These are phyloP conservation scores for Lepus timidus DNA, from an alignment of 2,113 vertebrate genomes.

Conservation along the genomic window DNA sequence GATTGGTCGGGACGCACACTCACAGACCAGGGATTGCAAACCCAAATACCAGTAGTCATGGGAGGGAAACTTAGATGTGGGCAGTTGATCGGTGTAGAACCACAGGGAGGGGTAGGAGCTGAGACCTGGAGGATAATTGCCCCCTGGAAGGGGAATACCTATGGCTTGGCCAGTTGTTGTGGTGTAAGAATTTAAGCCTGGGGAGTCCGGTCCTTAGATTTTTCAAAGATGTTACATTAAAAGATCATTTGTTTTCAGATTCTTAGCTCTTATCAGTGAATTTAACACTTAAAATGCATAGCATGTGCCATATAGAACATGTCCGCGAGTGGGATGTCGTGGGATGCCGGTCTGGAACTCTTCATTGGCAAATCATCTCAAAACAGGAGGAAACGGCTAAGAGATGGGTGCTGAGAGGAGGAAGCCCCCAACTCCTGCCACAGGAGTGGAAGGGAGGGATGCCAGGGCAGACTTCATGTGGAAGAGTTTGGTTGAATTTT, in stretches of 20 bases:
- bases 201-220: neutral
- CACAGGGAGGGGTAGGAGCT: neutral
- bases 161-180: neutral
- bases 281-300: neutral
- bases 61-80: neutral
- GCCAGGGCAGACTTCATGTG: neutral
- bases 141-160: neutral
- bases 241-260: neutral
- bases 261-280: neutral
- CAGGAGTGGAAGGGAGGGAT: neutral
- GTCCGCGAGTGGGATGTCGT: neutral
- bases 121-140: neutral
- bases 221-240: neutral
- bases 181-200: neutral
- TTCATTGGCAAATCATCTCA: neutral
- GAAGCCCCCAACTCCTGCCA: neutral
- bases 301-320: neutral
- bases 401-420: neutral
- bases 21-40: neutral
- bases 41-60: neutral
- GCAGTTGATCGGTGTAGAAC: no score
- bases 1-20: neutral
- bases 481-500: neutral
- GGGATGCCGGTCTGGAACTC: neutral
- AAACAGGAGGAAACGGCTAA: neutral